These are phyloP conservation scores for Polyergus mexicanus DNA, from an alignment of 1,140 invertebrate genomes.

Conservation along the genomic window DNA sequence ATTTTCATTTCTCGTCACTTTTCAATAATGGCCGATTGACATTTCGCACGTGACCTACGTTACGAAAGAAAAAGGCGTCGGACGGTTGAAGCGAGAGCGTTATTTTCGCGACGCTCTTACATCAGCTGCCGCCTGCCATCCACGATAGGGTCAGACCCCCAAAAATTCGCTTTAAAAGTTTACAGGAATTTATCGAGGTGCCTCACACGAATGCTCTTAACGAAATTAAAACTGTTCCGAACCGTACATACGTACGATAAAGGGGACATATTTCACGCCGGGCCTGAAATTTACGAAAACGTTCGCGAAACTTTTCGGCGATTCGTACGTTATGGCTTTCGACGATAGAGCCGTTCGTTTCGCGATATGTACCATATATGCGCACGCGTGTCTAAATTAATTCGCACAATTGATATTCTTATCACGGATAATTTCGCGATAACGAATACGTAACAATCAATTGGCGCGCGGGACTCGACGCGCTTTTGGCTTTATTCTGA, in stretches of 20 bases:
- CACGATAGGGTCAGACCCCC: constrained; percentile 53
- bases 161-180: constrained; percentile 74
- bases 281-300: constrained; percentile 52
- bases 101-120: constrained; percentile 48
- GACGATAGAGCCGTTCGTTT: background rate
- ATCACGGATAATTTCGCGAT: background rate
- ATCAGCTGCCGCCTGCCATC: constrained; percentile 56
- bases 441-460: constrained; percentile 27
- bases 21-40: background rate
- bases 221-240: constrained; percentile 72
- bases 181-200: constrained; percentile 69
- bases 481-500: background rate
- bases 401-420: background rate
- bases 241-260: constrained; percentile 14
- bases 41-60: constrained; percentile 32
- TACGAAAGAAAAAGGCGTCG: background rate
- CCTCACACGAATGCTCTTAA: constrained; percentile 70
- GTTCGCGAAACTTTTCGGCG: constrained; percentile 18
- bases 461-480: background rate
- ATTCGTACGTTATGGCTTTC: background rate
- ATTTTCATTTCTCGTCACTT: constrained; percentile 33
- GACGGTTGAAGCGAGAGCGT: constrained; percentile 15
- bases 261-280: constrained; percentile 24
- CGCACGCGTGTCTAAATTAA: background rate
- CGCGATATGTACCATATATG: background rate